Base-by-base conservation (phyloP, 2,113 vertebrate species). In the Spermophilus dauricus region DNA sequence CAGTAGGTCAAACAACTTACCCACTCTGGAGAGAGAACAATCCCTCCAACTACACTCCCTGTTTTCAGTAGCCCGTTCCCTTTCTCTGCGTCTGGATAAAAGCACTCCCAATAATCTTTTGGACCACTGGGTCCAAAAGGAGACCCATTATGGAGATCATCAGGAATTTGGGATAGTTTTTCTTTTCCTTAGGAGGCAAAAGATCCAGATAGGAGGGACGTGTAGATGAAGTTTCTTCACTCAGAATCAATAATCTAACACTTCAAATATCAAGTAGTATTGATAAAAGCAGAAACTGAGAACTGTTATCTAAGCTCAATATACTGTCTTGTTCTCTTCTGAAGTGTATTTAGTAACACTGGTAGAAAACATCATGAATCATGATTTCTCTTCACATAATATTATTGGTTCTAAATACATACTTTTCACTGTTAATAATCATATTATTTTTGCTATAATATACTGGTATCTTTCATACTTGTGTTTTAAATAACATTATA, bases 1-100 rank as follows among this genome's bases (percentile, higher is more conserved):
- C 98, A 99, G 98, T 98, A 98, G 98, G 98, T 98, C 99, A 98
- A 97, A 98, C 97, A 98, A 98, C 98, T 97, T 98, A 97, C 97
- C 78, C 77, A 75, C 75, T 98, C 92, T 69, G 89, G 95, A 98
- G 96, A 91, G 90, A 97, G 95, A 98, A 96, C 96, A 97, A 96
- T 97, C 98, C 97, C 98, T 97, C 96, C 91, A 96, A 97, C 98
- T 76, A 85, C 80, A 83, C 96, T 98, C 96, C 48, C 95, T 61
- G 13, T 70, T 97, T 96, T 96, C 97, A 95, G 95, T 80, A 96
- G 96, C 67, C 5, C 14, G 22, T 48, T 82, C 76, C 34, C 37
- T n/a, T 45, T 78, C 81, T 73, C 22, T 80, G 73, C 24, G 56
- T 56, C 30, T 34, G 89, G 75, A 51, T 75, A 14, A 69, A 56